Percentiles rank a stretch among this genome's conserved stretches.
These are phyloP conservation scores for Phenganax subtilis DNA, from an alignment of 92 coral and sea anemone species.

Conservation along the genomic window DNA sequence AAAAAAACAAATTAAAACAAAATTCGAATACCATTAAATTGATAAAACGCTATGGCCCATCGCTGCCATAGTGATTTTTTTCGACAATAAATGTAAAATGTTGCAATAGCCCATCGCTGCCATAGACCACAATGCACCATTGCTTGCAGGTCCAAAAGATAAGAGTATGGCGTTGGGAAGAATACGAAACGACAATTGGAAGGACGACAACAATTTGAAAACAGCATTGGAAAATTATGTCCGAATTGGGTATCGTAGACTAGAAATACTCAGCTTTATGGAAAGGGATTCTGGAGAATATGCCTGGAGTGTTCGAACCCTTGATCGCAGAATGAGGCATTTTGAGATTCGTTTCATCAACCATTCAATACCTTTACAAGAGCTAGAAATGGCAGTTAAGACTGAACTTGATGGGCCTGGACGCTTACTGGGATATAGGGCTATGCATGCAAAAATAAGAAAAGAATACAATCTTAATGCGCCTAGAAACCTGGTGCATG, in stretches of 20 bases:
- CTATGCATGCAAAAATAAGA: background rate
- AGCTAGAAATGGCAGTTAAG: background rate
- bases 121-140: background rate
- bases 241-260: background rate
- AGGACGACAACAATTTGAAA: background rate
- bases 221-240: background rate
- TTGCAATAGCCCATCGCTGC: background rate
- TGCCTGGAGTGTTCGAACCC: background rate
- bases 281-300: background rate
- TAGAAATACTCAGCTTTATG: background rate
- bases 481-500: background rate
- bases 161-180: background rate
- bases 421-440: constrained; percentile 4
- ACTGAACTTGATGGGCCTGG: background rate
- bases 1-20: too few species aligned
- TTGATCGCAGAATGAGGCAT: background rate
- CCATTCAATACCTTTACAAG: background rate
- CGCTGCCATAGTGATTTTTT: too few species aligned
- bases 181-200: background rate
- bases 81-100: background rate
- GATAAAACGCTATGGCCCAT: too few species aligned
- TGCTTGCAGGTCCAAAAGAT: too few species aligned
- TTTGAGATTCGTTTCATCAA: background rate
- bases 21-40: too few species aligned
- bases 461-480: background rate